Evolutionary conservation across 2,797 vertebrate species (phyloP).

Genomic region (Sebastes iracundus): DNA sequence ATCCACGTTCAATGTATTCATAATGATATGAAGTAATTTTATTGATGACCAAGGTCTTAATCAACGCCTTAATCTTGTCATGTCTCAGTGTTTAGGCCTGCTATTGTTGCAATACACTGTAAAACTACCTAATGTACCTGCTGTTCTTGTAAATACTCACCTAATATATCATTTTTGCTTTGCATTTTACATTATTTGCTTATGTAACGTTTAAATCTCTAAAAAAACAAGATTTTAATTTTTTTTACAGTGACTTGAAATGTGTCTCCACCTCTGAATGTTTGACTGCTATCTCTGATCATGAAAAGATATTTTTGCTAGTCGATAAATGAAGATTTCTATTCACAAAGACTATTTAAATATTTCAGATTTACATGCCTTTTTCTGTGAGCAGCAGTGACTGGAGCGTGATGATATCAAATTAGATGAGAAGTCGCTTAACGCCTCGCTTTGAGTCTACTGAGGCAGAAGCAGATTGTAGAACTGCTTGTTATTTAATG

Average conservation of each 20-base stretch:
- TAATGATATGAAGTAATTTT: slow-evolving; percentile 22
- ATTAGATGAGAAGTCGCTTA: neutral
- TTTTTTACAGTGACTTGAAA: slow-evolving; percentile 40
- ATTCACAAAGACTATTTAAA: slow-evolving; percentile 36
- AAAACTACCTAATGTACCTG: slow-evolving; percentile 60
- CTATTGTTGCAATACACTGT: slow-evolving; percentile 59
- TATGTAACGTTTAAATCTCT: neutral
- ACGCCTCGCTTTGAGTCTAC: neutral
- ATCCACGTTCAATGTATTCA: slow-evolving; percentile 16
- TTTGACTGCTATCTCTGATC: slow-evolving; percentile 36
- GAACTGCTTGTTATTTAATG: slow-evolving; percentile 30
- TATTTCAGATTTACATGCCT: slow-evolving; percentile 27
- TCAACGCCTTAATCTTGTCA: slow-evolving; percentile 69
- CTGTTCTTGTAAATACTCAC: slow-evolving; percentile 52
- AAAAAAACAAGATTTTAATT: neutral
- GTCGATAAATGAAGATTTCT: slow-evolving; percentile 50
- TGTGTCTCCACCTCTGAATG: slow-evolving; percentile 39
- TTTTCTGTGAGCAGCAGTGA: slow-evolving; percentile 26
- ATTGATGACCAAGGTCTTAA: slow-evolving; percentile 51
- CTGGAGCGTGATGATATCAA: slow-evolving; percentile 14
- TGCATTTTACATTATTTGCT: slow-evolving; percentile 36
- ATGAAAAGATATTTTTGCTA: slow-evolving; percentile 66
- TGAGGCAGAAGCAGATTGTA: slow-evolving; percentile 15
- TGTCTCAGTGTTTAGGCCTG: slow-evolving; percentile 49
- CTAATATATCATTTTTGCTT: slow-evolving; percentile 15